Evolutionary conservation across 2,797 vertebrate species (phyloP).

Genomic region (Natrix natrix): DNA sequence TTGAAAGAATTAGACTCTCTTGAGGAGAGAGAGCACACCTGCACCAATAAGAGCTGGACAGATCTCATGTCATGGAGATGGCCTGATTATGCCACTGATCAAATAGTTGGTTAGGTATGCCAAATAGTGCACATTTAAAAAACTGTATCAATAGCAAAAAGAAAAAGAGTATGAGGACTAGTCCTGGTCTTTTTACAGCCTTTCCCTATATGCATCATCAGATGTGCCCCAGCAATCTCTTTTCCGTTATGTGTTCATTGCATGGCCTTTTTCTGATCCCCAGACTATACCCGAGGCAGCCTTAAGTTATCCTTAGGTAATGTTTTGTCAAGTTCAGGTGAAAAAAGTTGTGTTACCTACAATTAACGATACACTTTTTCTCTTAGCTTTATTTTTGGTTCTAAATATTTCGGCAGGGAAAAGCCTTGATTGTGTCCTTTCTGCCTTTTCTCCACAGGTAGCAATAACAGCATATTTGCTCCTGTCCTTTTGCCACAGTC

Average conservation of each 20-base stretch:
- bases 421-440: not conserved
- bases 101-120: not conserved
- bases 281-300: not conserved
- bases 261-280: not conserved
- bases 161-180: not conserved
- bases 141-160: not conserved
- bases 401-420: not conserved
- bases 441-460: constrained; percentile 69
- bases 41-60: not conserved
- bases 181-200: not conserved
- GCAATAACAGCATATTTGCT: constrained; percentile 83
- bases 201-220: not conserved
- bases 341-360: not conserved
- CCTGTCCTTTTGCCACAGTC: constrained; percentile 82
- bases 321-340: not conserved
- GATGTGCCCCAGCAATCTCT: not conserved
- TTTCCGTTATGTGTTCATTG: not conserved
- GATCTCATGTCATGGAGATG: not conserved
- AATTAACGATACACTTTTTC: not conserved
- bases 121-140: not conserved
- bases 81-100: not conserved
- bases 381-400: not conserved
- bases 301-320: not conserved
- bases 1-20: not conserved
- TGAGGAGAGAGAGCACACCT: not conserved